A percentile compares a stretch with the other conserved stretches of the same genome.
Conservation (phyloP, 1,140 invertebrate species). For the Drosophila repletoides region DNA sequence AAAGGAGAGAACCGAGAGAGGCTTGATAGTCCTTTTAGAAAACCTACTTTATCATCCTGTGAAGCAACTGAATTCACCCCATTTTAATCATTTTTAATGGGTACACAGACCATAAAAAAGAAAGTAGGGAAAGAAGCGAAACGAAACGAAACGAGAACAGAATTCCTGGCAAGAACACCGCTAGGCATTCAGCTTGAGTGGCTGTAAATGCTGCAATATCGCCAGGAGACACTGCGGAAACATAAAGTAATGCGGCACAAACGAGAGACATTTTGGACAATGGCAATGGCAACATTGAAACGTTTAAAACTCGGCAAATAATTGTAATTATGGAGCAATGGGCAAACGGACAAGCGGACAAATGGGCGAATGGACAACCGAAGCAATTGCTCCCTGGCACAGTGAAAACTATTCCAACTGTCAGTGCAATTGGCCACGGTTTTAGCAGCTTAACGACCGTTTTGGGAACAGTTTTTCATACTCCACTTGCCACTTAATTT, state of each 20-base stretch:
- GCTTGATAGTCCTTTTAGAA: too few species aligned
- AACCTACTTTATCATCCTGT: too few species aligned
- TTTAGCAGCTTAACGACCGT: slow-evolving; percentile 63
- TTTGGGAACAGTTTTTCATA: slow-evolving; percentile 49
- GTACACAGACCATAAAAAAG: neutral
- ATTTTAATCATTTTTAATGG: neutral
- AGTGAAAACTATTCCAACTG: slow-evolving; percentile 61
- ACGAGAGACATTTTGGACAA: slow-evolving; percentile 23
- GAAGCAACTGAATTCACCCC: too few species aligned
- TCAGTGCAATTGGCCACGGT: slow-evolving; percentile 35
- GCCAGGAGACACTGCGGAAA: slow-evolving; percentile 13
- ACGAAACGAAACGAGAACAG: neutral
- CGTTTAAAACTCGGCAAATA: slow-evolving; percentile 56
- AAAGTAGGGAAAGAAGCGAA: neutral
- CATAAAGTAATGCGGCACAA: slow-evolving; percentile 34
- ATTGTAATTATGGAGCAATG: slow-evolving; percentile 35
- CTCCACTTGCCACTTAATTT: slow-evolving; percentile 62
- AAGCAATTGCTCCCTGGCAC: slow-evolving; percentile 23
- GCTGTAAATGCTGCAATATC: slow-evolving; percentile 61
- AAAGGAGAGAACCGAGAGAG: too few species aligned
- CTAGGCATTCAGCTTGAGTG: slow-evolving; percentile 73
- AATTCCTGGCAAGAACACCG: slow-evolving; percentile 53
- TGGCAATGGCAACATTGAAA: slow-evolving; percentile 47
- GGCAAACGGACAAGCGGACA: neutral
- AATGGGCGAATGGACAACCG: neutral